Evolutionary conservation across 2,797 vertebrate species (phyloP).

Genomic region (Enteromius paludinosus): DNA sequence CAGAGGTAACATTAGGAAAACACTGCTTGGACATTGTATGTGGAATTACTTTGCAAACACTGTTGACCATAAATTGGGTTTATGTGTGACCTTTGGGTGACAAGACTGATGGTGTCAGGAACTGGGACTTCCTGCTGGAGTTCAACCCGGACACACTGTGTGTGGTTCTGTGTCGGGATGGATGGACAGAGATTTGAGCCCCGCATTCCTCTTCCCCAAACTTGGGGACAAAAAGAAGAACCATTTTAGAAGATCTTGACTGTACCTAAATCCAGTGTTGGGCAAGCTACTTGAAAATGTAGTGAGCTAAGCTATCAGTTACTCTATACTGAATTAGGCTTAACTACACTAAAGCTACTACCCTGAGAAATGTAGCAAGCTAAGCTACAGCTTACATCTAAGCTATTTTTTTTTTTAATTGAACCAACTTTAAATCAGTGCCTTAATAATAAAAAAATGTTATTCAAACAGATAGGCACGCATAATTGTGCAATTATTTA

Average conservation of each 20-base stretch:
- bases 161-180: constrained; percentile 56
- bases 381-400: too few relatives aligned
- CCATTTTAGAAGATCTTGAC: background rate
- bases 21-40: constrained; percentile 11
- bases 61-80: constrained; percentile 70
- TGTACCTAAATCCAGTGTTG: background rate
- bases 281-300: too few relatives aligned
- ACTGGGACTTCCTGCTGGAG: constrained; percentile 71
- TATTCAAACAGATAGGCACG: too few relatives aligned
- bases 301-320: too few relatives aligned
- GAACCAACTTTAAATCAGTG: too few relatives aligned
- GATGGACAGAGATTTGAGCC: background rate
- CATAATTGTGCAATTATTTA: too few relatives aligned
- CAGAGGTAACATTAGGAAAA: constrained; percentile 65
- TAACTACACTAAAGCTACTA: too few relatives aligned
- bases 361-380: too few relatives aligned
- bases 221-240: constrained; percentile 19
- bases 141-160: constrained; percentile 63
- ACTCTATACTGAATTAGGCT: too few relatives aligned
- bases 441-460: too few relatives aligned
- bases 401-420: too few relatives aligned
- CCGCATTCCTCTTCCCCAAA: background rate
- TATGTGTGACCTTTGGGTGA: constrained; percentile 65
- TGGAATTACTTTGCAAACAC: constrained; percentile 53
- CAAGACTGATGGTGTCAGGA: constrained; percentile 74